These are phyloP conservation scores for Alviniconcha marisindica DNA, from an alignment of 1,140 invertebrate genomes.

Conservation along the genomic window DNA sequence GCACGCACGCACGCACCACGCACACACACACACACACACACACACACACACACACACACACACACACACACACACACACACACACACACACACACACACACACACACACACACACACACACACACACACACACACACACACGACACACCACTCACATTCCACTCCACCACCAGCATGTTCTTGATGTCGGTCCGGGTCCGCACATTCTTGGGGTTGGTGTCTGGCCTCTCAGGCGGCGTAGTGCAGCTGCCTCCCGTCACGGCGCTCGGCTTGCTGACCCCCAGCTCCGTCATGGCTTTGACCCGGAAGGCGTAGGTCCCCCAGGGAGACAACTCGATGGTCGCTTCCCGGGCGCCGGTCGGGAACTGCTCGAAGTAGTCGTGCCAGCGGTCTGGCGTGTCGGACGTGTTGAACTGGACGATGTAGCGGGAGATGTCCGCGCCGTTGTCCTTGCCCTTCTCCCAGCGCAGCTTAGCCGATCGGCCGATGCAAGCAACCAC, in stretches of 20 bases:
- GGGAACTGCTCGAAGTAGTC: constrained; percentile 44
- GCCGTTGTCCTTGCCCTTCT: constrained; percentile 89
- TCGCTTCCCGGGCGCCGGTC: constrained; percentile 25
- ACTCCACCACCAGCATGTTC: constrained; percentile 94
- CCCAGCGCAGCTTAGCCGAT: constrained; percentile 83
- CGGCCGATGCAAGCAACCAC: constrained; percentile 80
- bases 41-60: background rate
- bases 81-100: background rate
- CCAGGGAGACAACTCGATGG: constrained; percentile 64
- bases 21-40: background rate
- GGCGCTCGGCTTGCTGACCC: constrained; percentile 89
- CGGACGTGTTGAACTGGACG: constrained; percentile 96
- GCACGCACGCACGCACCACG: constrained; percentile 10
- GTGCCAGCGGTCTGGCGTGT: constrained; percentile 92
- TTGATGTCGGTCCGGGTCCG: constrained; percentile 91
- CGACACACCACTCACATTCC: constrained; percentile 84
- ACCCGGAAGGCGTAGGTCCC: constrained; percentile 85
- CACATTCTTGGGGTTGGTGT: constrained; percentile 97
- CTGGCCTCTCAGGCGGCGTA: constrained; percentile 92
- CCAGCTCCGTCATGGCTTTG: constrained; percentile 94
- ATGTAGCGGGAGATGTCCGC: constrained; percentile 92
- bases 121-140: constrained; percentile 4
- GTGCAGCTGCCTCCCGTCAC: constrained; percentile 88
- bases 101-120: constrained; percentile 21
- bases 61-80: constrained; percentile 20